phyloP scores from a whole-genome alignment of 2,797 vertebrate species.

The Geotrypetes seraphini region DNA sequence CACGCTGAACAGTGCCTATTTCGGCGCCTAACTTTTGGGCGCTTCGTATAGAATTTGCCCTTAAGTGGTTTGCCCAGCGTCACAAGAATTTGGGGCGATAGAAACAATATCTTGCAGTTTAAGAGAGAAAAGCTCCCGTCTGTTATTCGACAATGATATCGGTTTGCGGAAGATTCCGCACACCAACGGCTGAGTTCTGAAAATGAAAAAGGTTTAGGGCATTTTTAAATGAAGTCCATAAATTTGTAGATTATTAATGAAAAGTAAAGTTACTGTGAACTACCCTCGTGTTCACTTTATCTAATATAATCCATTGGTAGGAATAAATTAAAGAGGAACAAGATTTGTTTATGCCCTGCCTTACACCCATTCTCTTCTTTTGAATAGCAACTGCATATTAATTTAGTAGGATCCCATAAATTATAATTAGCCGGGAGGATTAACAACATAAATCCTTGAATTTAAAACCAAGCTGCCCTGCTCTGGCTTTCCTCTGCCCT shows the following conservation, averaged over 20 bases:
- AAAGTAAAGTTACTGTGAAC: constrained; percentile 47
- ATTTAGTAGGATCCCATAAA: constrained; percentile 70
- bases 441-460: constrained; percentile 71
- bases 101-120: too few species aligned
- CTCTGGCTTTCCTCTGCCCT: constrained; percentile 60
- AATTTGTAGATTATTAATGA: constrained; percentile 62
- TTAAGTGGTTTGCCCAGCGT: too few species aligned
- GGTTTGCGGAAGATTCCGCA: too few species aligned
- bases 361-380: constrained; percentile 48
- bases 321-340: constrained; percentile 71
- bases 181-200: too few species aligned
- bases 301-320: constrained; percentile 63
- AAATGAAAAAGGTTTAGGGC: constrained; percentile 34
- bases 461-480: constrained; percentile 67
- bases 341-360: constrained; percentile 67
- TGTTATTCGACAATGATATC: too few species aligned
- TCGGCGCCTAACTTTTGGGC: too few species aligned
- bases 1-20: too few species aligned
- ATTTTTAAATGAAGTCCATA: constrained; percentile 46
- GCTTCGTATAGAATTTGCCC: too few species aligned
- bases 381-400: constrained; percentile 69
- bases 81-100: too few species aligned
- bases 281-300: constrained; percentile 56
- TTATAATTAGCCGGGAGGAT: constrained; percentile 72
- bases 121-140: too few species aligned